These are phyloP conservation scores for Rhodeus uyekii DNA, from an alignment of 2,797 vertebrate species.

Conservation along the genomic window DNA sequence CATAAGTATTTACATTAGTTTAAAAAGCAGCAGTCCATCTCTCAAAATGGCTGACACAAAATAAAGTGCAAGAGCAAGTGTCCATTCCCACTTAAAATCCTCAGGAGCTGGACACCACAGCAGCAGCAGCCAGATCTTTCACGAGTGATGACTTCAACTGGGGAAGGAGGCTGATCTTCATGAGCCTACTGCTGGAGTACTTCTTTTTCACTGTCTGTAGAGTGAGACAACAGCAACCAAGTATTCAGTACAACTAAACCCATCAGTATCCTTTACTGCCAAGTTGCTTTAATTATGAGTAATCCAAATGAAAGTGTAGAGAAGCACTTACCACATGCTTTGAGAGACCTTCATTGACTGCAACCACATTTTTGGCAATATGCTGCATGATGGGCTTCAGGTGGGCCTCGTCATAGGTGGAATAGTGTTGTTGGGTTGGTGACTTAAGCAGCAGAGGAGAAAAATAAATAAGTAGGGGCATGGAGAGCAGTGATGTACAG, in stretches of 20 bases:
- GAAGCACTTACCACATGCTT: slow-evolving; percentile 72
- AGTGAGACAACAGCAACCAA: neutral
- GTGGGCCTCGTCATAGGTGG: slow-evolving; percentile 68
- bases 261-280: neutral
- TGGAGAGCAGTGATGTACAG: neutral
- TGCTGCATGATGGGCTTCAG: slow-evolving; percentile 74
- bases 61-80: slow-evolving; percentile 67
- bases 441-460: slow-evolving; percentile 58
- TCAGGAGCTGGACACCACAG: slow-evolving; percentile 63
- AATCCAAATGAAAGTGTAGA: accelerated
- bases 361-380: slow-evolving; percentile 77
- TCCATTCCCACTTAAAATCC: neutral
- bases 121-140: slow-evolving; percentile 75
- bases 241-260: neutral
- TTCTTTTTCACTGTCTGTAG: slow-evolving; percentile 88
- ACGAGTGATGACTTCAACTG: slow-evolving; percentile 77
- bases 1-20: slow-evolving; percentile 26
- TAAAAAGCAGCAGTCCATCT: slow-evolving; percentile 55
- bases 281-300: neutral
- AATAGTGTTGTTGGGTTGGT: slow-evolving; percentile 72
- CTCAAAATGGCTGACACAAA: slow-evolving; percentile 33
- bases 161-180: slow-evolving; percentile 85
- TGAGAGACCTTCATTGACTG: slow-evolving; percentile 68
- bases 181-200: slow-evolving; percentile 84
- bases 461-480: no score